These are phyloP conservation scores for Rhinichthys klamathensis DNA, from an alignment of 2,113 vertebrate genomes.

Conservation along the genomic window DNA sequence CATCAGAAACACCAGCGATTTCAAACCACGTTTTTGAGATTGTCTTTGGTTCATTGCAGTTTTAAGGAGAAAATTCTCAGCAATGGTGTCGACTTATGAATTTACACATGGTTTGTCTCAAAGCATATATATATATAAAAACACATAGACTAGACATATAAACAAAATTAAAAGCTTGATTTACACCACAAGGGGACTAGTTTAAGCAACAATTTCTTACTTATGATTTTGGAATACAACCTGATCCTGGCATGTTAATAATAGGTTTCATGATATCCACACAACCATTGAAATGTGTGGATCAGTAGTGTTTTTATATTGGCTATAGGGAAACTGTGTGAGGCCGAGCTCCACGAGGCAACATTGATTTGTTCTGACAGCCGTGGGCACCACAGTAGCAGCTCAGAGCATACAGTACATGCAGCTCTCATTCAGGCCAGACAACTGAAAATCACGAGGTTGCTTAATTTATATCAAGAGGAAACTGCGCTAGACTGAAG, in stretches of 20 bases:
- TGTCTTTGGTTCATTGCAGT: too few relatives aligned
- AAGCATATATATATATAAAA: too few relatives aligned
- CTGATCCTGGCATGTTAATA: neutral
- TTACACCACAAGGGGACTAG: too few relatives aligned
- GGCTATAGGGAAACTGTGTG: neutral
- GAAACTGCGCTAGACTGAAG: conserved; percentile 66
- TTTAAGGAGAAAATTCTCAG: too few relatives aligned
- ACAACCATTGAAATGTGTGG: neutral
- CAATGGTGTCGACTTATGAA: too few relatives aligned
- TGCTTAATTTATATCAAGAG: conserved; percentile 58
- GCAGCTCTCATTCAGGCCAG: conserved; percentile 63
- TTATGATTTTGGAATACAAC: neutral
- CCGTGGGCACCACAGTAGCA: neutral
- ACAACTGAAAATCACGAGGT: conserved; percentile 62
- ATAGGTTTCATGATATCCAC: neutral
- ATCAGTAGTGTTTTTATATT: neutral
- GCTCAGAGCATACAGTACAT: neutral
- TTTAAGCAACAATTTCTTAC: neutral
- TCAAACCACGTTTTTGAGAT: too few relatives aligned
- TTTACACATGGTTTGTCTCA: too few relatives aligned
- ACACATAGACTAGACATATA: too few relatives aligned
- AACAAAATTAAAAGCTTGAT: too few relatives aligned
- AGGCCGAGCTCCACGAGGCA: neutral
- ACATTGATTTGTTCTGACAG: conserved; percentile 28
- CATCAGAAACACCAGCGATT: too few relatives aligned